Conservation (phyloP, 1,140 invertebrate species). For the Lordiphosa collinella region DNA sequence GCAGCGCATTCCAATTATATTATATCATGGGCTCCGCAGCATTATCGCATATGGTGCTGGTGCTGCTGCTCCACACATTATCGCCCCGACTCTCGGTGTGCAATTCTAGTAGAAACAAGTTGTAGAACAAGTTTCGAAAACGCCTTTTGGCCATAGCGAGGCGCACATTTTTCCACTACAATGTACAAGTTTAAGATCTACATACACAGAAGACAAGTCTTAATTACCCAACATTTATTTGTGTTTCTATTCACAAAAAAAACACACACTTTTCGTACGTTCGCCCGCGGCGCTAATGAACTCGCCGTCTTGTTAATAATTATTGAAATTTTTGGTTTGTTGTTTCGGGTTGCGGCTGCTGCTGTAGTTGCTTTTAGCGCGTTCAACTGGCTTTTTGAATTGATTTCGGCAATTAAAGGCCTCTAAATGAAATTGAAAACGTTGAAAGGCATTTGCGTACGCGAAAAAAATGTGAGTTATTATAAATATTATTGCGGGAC, state of each 20-base stretch:
- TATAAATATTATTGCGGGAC: constrained; percentile 66
- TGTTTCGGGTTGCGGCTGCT: constrained; percentile 22
- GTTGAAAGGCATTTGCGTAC: constrained; percentile 47
- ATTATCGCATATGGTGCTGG: constrained; percentile 69
- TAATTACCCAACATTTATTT: constrained; percentile 76
- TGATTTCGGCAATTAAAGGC: constrained; percentile 74
- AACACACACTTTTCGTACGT: constrained; percentile 17
- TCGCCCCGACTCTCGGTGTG: constrained; percentile 26
- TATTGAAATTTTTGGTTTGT: constrained; percentile 58
- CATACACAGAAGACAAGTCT: constrained; percentile 49
- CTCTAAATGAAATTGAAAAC: constrained; percentile 74
- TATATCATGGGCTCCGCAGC: constrained; percentile 68
- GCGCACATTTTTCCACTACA: constrained; percentile 24
- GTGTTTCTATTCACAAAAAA: constrained; percentile 55
- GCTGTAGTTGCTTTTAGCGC: constrained; percentile 69
- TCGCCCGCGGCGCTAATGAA: constrained; percentile 65
- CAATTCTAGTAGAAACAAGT: constrained; percentile 72
- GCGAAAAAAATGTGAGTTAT: constrained; percentile 56
- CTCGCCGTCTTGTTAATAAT: constrained; percentile 73
- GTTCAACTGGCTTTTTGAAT: constrained; percentile 71
- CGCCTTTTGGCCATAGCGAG: constrained; percentile 37
- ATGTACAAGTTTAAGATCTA: constrained; percentile 35
- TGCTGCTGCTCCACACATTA: constrained; percentile 52
- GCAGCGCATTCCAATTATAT: constrained; percentile 71
- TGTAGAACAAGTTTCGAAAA: constrained; percentile 70